phyloP scores from a whole-genome alignment of 1,140 invertebrate genomes.

The Druon quercuslanigerum region DNA sequence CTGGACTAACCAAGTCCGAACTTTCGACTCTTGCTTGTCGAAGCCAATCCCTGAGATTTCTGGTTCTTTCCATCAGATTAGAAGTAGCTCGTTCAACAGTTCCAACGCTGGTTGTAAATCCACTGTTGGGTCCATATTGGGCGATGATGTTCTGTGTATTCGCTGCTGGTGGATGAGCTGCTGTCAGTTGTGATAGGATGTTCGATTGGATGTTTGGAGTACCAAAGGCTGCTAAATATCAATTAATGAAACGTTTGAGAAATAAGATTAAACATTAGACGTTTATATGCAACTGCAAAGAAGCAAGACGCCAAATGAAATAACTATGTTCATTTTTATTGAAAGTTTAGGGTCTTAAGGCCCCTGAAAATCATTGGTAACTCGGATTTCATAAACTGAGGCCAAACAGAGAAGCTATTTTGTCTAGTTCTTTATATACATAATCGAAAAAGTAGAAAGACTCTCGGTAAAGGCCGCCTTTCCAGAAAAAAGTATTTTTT shows the following conservation, averaged over 20 bases:
- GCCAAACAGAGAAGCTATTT: no score
- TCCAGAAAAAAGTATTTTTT: no score
- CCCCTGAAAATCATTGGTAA: no score
- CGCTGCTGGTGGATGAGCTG: constrained; percentile 61
- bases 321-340: no score
- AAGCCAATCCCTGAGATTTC: constrained; percentile 81
- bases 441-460: no score
- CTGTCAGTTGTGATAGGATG: constrained; percentile 69
- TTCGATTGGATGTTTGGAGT: constrained; percentile 73
- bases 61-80: constrained; percentile 80
- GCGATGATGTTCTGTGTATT: constrained; percentile 73
- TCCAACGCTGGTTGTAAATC: constrained; percentile 72
- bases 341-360: no score
- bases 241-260: constrained; percentile 20
- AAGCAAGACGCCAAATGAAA: not conserved
- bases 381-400: no score
- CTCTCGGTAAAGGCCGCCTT: no score
- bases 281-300: not conserved
- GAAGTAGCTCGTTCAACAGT: constrained; percentile 72
- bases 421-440: no score
- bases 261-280: not conserved
- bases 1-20: constrained; percentile 68
- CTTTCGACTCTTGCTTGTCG: constrained; percentile 75
- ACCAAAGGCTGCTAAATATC: constrained; percentile 63
- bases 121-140: constrained; percentile 71